phyloP scores from a whole-genome alignment of 1,140 invertebrate species.

The Bombus vancouverensis region DNA sequence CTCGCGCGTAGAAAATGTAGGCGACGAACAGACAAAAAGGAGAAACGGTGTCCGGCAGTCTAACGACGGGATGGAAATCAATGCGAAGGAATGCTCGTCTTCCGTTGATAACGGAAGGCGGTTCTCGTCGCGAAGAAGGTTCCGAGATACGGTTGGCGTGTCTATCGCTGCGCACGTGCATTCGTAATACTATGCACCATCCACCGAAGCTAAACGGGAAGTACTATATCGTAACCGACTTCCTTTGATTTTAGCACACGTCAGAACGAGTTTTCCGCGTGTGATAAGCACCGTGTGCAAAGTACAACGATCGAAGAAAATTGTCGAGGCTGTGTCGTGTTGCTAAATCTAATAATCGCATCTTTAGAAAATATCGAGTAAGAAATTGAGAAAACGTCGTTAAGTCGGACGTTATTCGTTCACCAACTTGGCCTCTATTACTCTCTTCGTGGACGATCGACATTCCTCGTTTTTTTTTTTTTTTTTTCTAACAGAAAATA shows the following conservation, averaged over 20 bases:
- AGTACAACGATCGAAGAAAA: slow-evolving; percentile 59
- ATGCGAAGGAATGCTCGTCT: not conserved
- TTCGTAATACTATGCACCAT: slow-evolving; percentile 43
- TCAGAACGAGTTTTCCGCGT: slow-evolving; percentile 69
- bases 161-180: slow-evolving; percentile 66
- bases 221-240: slow-evolving; percentile 67
- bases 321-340: not conserved
- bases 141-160: slow-evolving; percentile 20
- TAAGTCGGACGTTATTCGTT: not conserved
- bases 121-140: slow-evolving; percentile 27
- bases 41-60: not conserved
- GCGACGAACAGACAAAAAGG: not conserved
- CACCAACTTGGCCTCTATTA: not conserved
- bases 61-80: slow-evolving; percentile 36
- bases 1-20: not conserved
- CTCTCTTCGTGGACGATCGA: no score
- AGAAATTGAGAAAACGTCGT: no score
- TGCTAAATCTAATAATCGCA: not conserved
- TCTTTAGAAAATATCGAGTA: fast-evolving
- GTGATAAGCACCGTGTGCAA: slow-evolving; percentile 64
- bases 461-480: no score
- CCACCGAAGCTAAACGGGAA: slow-evolving; percentile 61
- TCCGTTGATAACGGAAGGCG: slow-evolving; percentile 51
- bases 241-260: slow-evolving; percentile 71
- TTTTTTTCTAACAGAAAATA: not conserved